Conservation (phyloP, 1,140 invertebrate genomes). For the Stratiolaelaps scimitus region DNA sequence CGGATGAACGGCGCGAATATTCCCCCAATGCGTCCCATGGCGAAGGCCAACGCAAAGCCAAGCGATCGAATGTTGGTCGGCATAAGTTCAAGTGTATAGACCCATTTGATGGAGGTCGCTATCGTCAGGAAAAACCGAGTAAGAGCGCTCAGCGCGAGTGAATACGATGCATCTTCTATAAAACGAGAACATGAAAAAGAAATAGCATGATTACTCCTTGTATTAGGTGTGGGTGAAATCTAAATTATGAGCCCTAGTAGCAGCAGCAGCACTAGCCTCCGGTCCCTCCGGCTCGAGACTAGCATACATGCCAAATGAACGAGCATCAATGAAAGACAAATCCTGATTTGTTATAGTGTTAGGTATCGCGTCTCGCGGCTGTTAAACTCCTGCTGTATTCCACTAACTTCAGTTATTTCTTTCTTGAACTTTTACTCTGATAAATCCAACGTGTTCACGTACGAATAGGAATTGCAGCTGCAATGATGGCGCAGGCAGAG, state of each 20-base stretch:
- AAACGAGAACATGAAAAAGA: too few relatives aligned
- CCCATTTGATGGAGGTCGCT: conserved; percentile 22
- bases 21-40: conserved; percentile 4
- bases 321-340: too few relatives aligned
- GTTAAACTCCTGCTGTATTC: too few relatives aligned
- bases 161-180: not conserved
- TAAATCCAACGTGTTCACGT: not conserved
- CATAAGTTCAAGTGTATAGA: conserved; percentile 10
- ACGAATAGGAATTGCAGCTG: not conserved
- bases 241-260: too few relatives aligned
- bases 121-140: conserved; percentile 24
- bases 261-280: too few relatives aligned
- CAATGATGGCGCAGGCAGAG: not conserved
- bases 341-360: too few relatives aligned
- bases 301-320: too few relatives aligned
- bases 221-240: too few relatives aligned
- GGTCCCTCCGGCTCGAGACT: too few relatives aligned
- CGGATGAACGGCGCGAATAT: conserved; percentile 18
- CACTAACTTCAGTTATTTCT: not conserved
- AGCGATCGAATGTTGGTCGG: conserved; percentile 21
- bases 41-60: conserved; percentile 7
- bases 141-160: not conserved
- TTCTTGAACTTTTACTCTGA: not conserved
- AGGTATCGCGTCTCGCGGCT: too few relatives aligned
- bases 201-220: too few relatives aligned